Base-by-base conservation (phyloP, 2,113 vertebrate species). In the Muntiacus muntjak region DNA sequence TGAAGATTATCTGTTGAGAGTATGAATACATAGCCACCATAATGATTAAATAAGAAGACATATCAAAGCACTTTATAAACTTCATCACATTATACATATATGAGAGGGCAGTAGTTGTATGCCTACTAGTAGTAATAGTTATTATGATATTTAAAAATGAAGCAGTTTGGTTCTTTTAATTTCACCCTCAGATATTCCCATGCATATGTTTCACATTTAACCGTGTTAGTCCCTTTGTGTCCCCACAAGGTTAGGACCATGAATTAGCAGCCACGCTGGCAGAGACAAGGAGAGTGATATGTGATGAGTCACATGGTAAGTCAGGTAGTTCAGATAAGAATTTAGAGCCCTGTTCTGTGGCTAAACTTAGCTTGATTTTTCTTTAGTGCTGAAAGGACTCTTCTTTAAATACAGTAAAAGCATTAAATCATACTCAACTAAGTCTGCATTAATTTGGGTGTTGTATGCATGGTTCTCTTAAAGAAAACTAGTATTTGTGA, bases 351-450 rank as follows among this genome's bases (percentile, higher is more conserved):
- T 90, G 40, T 50, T 87, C 81, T 58, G 40, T 83, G 87, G 62
- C 71, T 85, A 93, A 28, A 74, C 57, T 93, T 82, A 94, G 47
- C 45, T 40, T 78, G 76, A 47, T 86, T 94, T 90, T 91, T 96
- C 45, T 93, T 64, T 58, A 23, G 30, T 43, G 3, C 83, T 93
- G 25, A 52, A 64, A 93, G 74, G 81, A 40, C 30, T 47, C 43
- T 88, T 89, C 30, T 88, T 97, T 74, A 67, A 94, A 71, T 14
- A 60, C 7, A 94, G 60, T 67, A 67, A 92, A 93, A 47, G 60
- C 30, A 45, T 87, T n/a, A 87, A 96, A 40, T 79, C 85, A 86
- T 0, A 87, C 14, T 8, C 76, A 86, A 1, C 67, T 60, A 47
- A 96, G 30, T 82, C 85, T 74, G 30, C 64, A 78, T 78, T 90